Base-by-base conservation (phyloP, 1,140 invertebrate species). In the Sycophaga agraensis region DNA sequence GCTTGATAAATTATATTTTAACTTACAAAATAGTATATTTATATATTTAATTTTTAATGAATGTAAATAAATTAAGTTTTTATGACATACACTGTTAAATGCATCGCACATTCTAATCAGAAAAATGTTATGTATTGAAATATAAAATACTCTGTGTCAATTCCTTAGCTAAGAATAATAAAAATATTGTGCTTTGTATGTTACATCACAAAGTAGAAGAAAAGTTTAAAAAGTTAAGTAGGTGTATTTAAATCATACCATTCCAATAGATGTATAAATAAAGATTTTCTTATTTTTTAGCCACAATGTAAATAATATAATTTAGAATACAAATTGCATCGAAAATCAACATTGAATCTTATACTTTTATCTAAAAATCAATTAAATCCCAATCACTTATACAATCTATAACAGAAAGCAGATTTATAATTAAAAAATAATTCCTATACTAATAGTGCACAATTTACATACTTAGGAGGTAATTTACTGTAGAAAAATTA, bases 371-470 rank as follows among this genome's bases (percentile, higher is more conserved):
- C 31, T 24, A 35, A 58, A 39, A 37, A n/a, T 35, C 17, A 39
- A 46, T n/a, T 54, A 16, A n/a, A n/a, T 2, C 21, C 31, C 17
- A 37, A 56, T 7, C 8, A 17, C 8, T 12, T 12, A 28, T 22
- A 5, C 22, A 48, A 17, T 24, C 43, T 35, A 19, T 17, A n/a
- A 35, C 26, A 57, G 21, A 12, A 54, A 45, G 21, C 12, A 55
- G 14, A 16, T 61, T 57, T 57, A 21, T 48, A 21, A 48, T 37
- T 19, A 46, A 57, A 39, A 58, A 64, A 28, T 58, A 28, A 59
- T 51, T 63, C 45, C 48, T 63, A 56, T 49, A 62, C 21, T 43
- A 43, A 56, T 60, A 40, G 59, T 60, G 53, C 56, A 61, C 60
- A 66, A 66, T 43, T 42, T 55, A 28, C 16, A 24, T 39, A 61